These are phyloP conservation scores for Encarsia formosa DNA, from an alignment of 2,888 invertebrate species.

Conservation along the genomic window DNA sequence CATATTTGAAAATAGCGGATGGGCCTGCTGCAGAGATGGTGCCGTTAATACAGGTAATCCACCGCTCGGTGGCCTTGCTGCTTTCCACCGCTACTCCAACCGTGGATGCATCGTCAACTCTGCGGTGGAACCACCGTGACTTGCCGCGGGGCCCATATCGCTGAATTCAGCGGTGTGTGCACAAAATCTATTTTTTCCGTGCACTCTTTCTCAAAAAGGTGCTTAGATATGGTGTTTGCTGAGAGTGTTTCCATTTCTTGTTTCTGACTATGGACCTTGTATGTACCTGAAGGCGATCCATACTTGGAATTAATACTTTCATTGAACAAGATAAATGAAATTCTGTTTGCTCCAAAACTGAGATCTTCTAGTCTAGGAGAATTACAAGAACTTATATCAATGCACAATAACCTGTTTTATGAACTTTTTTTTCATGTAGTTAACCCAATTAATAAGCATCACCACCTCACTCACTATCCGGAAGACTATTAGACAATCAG, in stretches of 20 bases:
- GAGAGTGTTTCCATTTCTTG: conserved; percentile 23
- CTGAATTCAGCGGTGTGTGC: no score
- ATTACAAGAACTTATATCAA: background rate
- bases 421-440: background rate
- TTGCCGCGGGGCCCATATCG: no score
- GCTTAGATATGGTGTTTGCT: conserved; percentile 24
- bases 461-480: conserved; percentile 2
- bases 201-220: conserved; percentile 17
- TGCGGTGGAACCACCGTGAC: no score
- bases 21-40: no score
- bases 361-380: background rate
- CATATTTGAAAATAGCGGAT: no score
- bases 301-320: conserved; percentile 15
- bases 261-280: conserved; percentile 18
- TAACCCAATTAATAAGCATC: conserved; percentile 3
- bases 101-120: no score
- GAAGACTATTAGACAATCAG: background rate
- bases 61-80: no score
- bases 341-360: conserved; percentile 21
- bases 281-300: conserved; percentile 17
- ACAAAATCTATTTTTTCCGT: no score
- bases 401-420: background rate
- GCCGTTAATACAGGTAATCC: no score
- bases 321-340: conserved; percentile 19
- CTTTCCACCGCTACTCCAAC: no score